Base-by-base conservation (phyloP, 2,113 vertebrate genomes). In the Paralichthys olivaceus region DNA sequence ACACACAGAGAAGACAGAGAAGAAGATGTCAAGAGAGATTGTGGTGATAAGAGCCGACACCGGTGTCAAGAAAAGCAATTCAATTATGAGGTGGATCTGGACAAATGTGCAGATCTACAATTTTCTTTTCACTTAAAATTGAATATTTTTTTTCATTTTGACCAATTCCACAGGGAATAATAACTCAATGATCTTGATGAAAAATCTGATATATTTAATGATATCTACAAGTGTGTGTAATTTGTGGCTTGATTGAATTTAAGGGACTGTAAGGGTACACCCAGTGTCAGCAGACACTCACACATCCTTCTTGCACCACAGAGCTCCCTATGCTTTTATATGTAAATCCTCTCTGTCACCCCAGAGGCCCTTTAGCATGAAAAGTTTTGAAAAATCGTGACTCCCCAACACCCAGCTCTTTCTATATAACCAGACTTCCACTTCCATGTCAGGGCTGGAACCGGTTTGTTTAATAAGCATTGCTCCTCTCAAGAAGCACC, bases 331-430 rank as follows among this genome's bases (percentile, higher is more conserved):
- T 64, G 60, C 68, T 90, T 91, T 88, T 81, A 67, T 68, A 89
- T 92, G 86, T 81, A 88, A 92, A 90, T 91, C 45, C 26, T 63
- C 29, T 14, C 43, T 67, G 56, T 37, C 15, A 65, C 70, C 86
- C 85, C 49, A 23, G 63, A 63, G 79, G 67, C 75, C 7, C 20
- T 84, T 81, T 72, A 75, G 61, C 63, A 71, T 45, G 55, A 69
- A 79, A 53, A 86, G 72, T n/a, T 43, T 80, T 90, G 77, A 84
- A 75, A 60, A 72, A 60, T 70, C 28, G 22, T 58, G 63, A 84
- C 78, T 88, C 59, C 37, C 49, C 59, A 58, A 77, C 75, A 68
- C 3, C 1, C 59, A 20, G 32, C 62, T 34, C 61, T 58, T 62
- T 84, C 79, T 57, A 65, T 25, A 85, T 49, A 70, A 37, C 55